phyloP scores from a whole-genome alignment of 1,140 invertebrate species.

The Drosophila nannoptera region DNA sequence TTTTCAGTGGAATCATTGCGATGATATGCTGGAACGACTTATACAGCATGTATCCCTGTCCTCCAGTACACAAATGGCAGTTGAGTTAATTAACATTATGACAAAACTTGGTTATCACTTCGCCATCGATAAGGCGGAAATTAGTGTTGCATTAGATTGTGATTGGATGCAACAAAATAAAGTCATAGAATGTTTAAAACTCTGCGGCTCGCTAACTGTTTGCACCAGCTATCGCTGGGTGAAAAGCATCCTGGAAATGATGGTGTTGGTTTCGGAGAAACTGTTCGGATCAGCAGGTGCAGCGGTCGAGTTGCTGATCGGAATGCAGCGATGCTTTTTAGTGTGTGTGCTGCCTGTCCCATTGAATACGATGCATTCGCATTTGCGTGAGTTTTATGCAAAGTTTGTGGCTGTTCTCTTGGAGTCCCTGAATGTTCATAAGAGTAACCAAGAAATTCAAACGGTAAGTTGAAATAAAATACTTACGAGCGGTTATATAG shows the following conservation, averaged over 20 bases:
- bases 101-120: slow-evolving; percentile 56
- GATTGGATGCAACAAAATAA: slow-evolving; percentile 34
- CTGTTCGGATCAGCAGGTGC: slow-evolving; percentile 36
- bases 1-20: slow-evolving; percentile 64
- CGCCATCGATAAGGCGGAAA: slow-evolving; percentile 50
- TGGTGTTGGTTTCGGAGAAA: slow-evolving; percentile 60
- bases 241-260: slow-evolving; percentile 58
- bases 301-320: slow-evolving; percentile 29
- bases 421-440: slow-evolving; percentile 40
- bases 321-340: slow-evolving; percentile 53
- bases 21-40: slow-evolving; percentile 62
- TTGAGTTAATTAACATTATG: slow-evolving; percentile 53
- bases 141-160: slow-evolving; percentile 19
- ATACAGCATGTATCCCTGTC: slow-evolving; percentile 53
- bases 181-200: slow-evolving; percentile 30
- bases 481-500: neutral
- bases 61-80: slow-evolving; percentile 36
- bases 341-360: slow-evolving; percentile 64
- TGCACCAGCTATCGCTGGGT: slow-evolving; percentile 63
- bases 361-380: slow-evolving; percentile 35
- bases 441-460: slow-evolving; percentile 15
- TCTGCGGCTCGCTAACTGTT: slow-evolving; percentile 39
- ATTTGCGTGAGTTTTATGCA: slow-evolving; percentile 45
- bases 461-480: slow-evolving; percentile 14
- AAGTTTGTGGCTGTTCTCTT: slow-evolving; percentile 60